Conservation (phyloP, 2,797 vertebrate species). For the Schizothorax lantsangensis region DNA sequence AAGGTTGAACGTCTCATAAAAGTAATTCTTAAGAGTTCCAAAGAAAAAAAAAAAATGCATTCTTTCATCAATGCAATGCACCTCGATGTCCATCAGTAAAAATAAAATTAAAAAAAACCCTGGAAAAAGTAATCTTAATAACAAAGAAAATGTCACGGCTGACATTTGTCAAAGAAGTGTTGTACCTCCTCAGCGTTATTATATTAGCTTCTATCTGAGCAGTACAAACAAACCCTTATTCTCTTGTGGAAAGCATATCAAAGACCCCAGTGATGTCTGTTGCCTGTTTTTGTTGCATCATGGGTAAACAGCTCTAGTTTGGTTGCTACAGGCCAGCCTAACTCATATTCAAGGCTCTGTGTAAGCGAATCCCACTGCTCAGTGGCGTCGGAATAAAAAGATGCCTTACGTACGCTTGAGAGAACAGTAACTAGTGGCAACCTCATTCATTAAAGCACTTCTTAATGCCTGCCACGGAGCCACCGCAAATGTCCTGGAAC, state of each 20-base stretch:
- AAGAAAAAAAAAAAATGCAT: conserved; percentile 48
- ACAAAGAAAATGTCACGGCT: conserved; percentile 34
- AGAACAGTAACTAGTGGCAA: conserved; percentile 83
- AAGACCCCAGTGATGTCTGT: conserved; percentile 30
- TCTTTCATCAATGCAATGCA: conserved; percentile 18
- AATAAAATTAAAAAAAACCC: neutral
- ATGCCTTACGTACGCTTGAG: conserved; percentile 68
- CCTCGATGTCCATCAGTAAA: conserved; percentile 10
- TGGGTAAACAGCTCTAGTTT: conserved; percentile 42
- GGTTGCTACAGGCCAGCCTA: conserved; percentile 35
- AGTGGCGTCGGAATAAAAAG: conserved; percentile 54
- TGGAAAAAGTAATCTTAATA: conserved; percentile 19
- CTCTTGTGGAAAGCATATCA: conserved; percentile 34
- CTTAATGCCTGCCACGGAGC: conserved; percentile 76
- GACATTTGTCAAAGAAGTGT: conserved; percentile 36
- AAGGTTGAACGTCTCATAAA: conserved; percentile 76
- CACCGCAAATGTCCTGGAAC: conserved; percentile 81
- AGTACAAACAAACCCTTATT: conserved; percentile 46
- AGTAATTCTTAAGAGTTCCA: conserved; percentile 60
- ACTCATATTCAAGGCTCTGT: conserved; percentile 53
- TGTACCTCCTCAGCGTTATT: conserved; percentile 16
- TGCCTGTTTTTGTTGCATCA: conserved; percentile 44
- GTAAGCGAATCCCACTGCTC: conserved; percentile 54
- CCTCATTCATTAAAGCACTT: conserved; percentile 79
- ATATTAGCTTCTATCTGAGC: conserved; percentile 31